These are phyloP conservation scores for Gastrophryne carolinensis DNA, from an alignment of 2,797 vertebrate genomes.

Conservation along the genomic window DNA sequence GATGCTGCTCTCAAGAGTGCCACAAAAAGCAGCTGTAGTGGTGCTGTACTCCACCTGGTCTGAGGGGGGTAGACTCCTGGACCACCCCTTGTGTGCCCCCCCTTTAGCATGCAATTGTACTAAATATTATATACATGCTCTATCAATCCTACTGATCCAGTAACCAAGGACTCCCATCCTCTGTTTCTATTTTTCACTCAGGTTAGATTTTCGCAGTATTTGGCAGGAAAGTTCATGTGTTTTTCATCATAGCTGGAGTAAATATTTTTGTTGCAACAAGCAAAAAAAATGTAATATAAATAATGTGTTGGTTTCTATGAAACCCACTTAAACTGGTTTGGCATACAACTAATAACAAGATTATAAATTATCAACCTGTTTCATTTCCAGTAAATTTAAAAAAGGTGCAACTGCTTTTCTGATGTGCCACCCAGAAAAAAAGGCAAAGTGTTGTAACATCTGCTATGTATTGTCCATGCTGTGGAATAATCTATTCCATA, in stretches of 20 bases:
- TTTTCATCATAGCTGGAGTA: conserved; percentile 6
- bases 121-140: no score
- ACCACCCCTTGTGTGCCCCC: no score
- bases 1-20: no score
- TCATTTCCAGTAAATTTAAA: conserved; percentile 3
- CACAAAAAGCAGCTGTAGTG: no score
- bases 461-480: background rate
- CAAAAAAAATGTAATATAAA: conserved; percentile 7
- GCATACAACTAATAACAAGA: background rate
- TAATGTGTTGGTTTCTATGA: background rate
- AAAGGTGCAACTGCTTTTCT: background rate
- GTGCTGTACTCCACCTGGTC: no score
- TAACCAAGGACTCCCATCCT: no score
- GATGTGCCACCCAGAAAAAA: background rate
- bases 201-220: no score
- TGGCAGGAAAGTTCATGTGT: background rate
- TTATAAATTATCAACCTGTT: conserved; percentile 16
- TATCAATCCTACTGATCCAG: no score
- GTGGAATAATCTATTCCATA: no score
- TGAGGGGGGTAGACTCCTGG: no score
- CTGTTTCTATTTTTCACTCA: no score
- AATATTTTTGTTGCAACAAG: background rate
- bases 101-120: no score
- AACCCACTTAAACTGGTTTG: background rate
- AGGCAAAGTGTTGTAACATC: background rate